These are phyloP conservation scores for Mormoops blainvillei DNA, from an alignment of 2,113 vertebrate species.

Conservation along the genomic window DNA sequence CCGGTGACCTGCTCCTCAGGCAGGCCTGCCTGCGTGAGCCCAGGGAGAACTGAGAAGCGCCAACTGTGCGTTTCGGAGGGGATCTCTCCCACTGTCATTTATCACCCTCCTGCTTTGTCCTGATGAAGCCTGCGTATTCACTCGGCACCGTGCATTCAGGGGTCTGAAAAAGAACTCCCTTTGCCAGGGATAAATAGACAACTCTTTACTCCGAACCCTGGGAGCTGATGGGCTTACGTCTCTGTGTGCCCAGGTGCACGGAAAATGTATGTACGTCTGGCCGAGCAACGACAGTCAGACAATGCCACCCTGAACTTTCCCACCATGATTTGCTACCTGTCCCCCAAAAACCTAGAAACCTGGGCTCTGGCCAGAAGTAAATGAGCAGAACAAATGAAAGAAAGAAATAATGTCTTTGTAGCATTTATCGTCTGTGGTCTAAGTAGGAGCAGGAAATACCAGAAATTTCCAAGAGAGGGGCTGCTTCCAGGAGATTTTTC, in stretches of 20 bases:
- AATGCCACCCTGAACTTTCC: background rate
- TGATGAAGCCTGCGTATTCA: background rate
- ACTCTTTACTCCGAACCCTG: background rate
- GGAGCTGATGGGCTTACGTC: background rate
- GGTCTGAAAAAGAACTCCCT: background rate
- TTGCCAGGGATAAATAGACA: background rate
- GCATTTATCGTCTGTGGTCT: slow-evolving; percentile 11
- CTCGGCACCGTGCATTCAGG: background rate
- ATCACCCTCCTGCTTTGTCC: slow-evolving; percentile 16
- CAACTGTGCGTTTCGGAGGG: background rate
- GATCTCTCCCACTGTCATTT: slow-evolving; percentile 8
- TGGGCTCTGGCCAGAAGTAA: slow-evolving; percentile 50
- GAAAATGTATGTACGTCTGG: background rate
- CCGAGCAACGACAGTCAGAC: background rate
- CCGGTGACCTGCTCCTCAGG: too few species aligned
- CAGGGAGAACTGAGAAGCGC: background rate
- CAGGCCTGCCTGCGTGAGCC: background rate
- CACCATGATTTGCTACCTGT: slow-evolving; percentile 52
- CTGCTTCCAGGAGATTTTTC: slow-evolving; percentile 50
- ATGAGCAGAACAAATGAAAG: slow-evolving; percentile 43
- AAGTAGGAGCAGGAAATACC: slow-evolving; percentile 56
- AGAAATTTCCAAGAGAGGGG: slow-evolving; percentile 45
- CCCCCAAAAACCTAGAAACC: slow-evolving; percentile 16
- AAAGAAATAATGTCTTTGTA: slow-evolving; percentile 23
- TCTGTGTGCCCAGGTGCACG: background rate